Evolutionary conservation across 2,888 invertebrate genomes (phyloP).

Genomic region (Acronicta leporina): DNA sequence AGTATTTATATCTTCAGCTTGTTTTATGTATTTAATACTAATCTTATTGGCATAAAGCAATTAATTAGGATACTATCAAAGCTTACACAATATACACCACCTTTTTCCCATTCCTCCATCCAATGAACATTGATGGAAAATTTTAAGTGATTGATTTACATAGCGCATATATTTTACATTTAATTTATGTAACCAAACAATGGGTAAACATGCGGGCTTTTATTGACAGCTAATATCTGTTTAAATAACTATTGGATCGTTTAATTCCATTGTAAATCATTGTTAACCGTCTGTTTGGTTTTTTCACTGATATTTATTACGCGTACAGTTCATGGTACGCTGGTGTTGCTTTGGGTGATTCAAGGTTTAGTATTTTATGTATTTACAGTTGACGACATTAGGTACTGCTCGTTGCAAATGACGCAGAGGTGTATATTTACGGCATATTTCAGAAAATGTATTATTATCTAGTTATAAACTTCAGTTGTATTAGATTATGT

Average conservation of each 20-base stretch:
- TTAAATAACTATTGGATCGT: conserved; percentile 76
- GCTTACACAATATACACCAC: background rate
- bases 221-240: conserved; percentile 79
- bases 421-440: no score
- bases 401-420: background rate
- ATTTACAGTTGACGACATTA: conserved; percentile 52
- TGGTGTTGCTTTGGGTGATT: conserved; percentile 60
- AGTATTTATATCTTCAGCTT: no score
- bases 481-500: no score
- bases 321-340: conserved; percentile 73
- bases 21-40: no score
- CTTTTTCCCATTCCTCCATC: conserved; percentile 16
- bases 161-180: conserved; percentile 49
- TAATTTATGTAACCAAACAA: conserved; percentile 56
- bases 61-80: no score
- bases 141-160: conserved; percentile 55
- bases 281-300: conserved; percentile 72
- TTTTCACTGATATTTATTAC: conserved; percentile 77
- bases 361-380: conserved; percentile 41
- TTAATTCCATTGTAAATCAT: conserved; percentile 77
- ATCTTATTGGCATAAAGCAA: no score
- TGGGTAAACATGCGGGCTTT: conserved; percentile 74
- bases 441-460: no score
- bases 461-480: no score
- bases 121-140: conserved; percentile 26